phyloP scores from a whole-genome alignment of 2,888 invertebrate species.

The Helobdella robusta region DNA sequence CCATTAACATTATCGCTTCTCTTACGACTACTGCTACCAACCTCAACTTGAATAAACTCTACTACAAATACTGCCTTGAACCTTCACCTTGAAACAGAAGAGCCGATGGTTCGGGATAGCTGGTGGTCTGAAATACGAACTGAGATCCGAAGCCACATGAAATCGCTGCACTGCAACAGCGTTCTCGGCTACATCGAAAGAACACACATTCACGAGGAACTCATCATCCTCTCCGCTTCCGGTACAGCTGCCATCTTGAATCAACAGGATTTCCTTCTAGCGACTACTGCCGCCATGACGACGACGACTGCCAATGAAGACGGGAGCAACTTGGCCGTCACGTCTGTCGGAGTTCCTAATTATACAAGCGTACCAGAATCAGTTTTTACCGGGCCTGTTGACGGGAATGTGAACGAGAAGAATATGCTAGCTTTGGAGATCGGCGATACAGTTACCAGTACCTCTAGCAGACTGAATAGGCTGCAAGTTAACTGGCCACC shows the following conservation, averaged over 20 bases:
- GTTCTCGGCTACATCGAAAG: constrained; percentile 86
- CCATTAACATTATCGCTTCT: not conserved
- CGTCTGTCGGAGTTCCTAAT: too few relatives aligned
- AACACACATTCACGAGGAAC: constrained; percentile 85
- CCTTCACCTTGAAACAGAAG: constrained; percentile 55
- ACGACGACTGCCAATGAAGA: too few relatives aligned
- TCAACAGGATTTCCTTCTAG: constrained; percentile 13
- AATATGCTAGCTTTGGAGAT: too few relatives aligned
- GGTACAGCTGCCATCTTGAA: constrained; percentile 77
- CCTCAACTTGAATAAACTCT: not conserved
- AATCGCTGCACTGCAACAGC: constrained; percentile 83
- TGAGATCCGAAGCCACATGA: constrained; percentile 85
- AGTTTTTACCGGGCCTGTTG: too few relatives aligned
- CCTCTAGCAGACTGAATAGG: too few relatives aligned
- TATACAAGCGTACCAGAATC: too few relatives aligned
- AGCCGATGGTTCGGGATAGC: constrained; percentile 78
- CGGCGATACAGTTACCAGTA: too few relatives aligned
- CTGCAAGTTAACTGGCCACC: not conserved
- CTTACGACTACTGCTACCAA: not conserved
- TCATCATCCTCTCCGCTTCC: constrained; percentile 78
- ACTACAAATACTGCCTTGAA: not conserved
- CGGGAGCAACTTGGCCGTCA: too few relatives aligned
- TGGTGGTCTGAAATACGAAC: constrained; percentile 96
- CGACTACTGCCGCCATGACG: constrained; percentile 11
- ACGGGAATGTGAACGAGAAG: too few relatives aligned